A percentile compares a stretch with the other conserved stretches of the same genome.
Conservation (phyloP, 2,797 vertebrate species). For the Cottoperca gobio region DNA sequence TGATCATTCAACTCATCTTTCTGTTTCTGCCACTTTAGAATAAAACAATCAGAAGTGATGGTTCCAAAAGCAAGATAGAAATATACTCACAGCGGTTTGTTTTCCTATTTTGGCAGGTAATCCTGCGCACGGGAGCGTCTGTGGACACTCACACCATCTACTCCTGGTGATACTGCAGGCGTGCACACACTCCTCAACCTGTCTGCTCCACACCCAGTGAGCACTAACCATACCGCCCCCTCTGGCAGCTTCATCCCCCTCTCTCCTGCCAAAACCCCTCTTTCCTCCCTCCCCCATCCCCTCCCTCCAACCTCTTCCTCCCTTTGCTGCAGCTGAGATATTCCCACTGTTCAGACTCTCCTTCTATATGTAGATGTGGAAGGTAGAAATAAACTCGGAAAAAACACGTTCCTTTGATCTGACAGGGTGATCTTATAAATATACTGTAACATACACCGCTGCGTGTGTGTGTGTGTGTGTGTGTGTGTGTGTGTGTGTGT, state of each 20-base stretch:
- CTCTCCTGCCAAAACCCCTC: constrained; percentile 51
- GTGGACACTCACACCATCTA: constrained; percentile 41
- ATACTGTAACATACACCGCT: neutral
- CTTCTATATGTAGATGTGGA: constrained; percentile 41
- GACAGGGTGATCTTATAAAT: neutral
- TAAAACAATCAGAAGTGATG: neutral
- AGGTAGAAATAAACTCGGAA: constrained; percentile 24
- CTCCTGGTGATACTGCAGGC: constrained; percentile 48
- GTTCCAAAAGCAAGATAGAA: constrained; percentile 4
- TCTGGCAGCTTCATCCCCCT: constrained; percentile 60
- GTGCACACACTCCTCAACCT: constrained; percentile 66
- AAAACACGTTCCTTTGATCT: constrained; percentile 24
- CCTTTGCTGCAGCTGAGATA: constrained; percentile 67
- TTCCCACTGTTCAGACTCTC: constrained; percentile 52
- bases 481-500: neutral
- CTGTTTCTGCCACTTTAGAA: constrained; percentile 16
- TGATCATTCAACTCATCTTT: constrained; percentile 1
- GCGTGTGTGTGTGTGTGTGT: neutral
- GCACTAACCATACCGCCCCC: constrained; percentile 76
- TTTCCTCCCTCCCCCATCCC: constrained; percentile 27
- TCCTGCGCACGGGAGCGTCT: constrained; percentile 26
- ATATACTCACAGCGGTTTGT: constrained; percentile 68
- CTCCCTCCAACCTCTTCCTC: constrained; percentile 32
- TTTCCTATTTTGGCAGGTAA: constrained; percentile 38
- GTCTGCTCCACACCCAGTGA: constrained; percentile 73